phyloP scores from a whole-genome alignment of 1,140 invertebrate species.

The Bursaphelenchus mucronatus region DNA sequence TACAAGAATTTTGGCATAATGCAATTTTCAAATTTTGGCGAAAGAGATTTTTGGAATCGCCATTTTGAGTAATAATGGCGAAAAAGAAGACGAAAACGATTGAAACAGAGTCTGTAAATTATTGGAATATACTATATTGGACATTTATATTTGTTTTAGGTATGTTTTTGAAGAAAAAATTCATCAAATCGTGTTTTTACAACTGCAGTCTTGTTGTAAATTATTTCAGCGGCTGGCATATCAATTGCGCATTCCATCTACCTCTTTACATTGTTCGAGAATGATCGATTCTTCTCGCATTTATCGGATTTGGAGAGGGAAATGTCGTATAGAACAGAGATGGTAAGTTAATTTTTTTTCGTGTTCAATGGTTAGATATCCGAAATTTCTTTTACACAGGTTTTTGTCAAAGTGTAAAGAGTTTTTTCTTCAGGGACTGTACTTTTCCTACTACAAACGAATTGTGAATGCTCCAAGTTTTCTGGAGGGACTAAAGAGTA shows the following conservation, averaged over 20 bases:
- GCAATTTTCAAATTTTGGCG: too few species aligned
- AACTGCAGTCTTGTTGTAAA: too few species aligned
- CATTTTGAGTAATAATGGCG: too few species aligned
- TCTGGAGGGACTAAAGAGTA: conserved; percentile 67
- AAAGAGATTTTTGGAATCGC: too few species aligned
- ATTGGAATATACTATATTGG: too few species aligned
- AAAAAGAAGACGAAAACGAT: too few species aligned
- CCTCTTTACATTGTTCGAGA: conserved; percentile 63
- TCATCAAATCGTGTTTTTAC: background rate
- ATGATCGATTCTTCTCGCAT: conserved; percentile 65
- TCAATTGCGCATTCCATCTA: conserved; percentile 45
- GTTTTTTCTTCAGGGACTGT: conserved; percentile 69
- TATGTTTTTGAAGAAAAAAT: background rate
- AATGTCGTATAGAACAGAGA: conserved; percentile 65
- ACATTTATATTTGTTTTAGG: too few species aligned
- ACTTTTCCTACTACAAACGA: conserved; percentile 81
- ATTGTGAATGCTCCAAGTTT: conserved; percentile 70
- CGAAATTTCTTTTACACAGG: background rate
- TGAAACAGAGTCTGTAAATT: too few species aligned
- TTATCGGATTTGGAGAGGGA: conserved; percentile 65
- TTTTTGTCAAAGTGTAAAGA: background rate
- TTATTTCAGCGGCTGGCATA: conserved; percentile 41
- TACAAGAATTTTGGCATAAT: too few species aligned
- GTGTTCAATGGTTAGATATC: conserved; percentile 1
- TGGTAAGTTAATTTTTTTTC: conserved; percentile 58